Percentiles rank a stretch among this genome's conserved stretches.
Evolutionary conservation across 2,888 invertebrate species (phyloP).

Genomic region (Chaitophorus viminalis): DNA sequence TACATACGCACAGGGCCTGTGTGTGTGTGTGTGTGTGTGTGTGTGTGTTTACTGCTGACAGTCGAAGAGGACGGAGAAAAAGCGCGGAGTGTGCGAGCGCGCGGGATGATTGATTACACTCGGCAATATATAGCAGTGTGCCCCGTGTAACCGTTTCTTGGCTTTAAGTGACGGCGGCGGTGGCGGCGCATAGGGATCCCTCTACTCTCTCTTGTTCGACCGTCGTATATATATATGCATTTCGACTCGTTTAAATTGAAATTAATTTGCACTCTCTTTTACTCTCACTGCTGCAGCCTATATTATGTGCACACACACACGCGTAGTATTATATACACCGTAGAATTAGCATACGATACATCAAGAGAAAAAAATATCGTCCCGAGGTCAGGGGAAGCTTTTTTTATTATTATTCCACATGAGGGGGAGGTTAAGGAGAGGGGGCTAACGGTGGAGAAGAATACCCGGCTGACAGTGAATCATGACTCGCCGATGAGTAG

Average conservation of each 20-base stretch:
- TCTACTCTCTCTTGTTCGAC: neutral
- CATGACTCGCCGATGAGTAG: conserved; percentile 59
- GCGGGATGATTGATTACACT: conserved; percentile 58
- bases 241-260: conserved; percentile 62
- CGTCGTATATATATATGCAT: neutral
- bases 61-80: conserved; percentile 26
- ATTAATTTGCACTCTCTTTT: conserved; percentile 60
- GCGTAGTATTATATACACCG: neutral
- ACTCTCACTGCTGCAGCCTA: neutral
- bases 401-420: neutral
- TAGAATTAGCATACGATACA: conserved; percentile 49
- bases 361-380: conserved; percentile 28
- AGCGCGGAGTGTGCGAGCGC: conserved; percentile 25
- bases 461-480: conserved; percentile 54
- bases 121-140: neutral
- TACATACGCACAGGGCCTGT: neutral
- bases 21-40: neutral
- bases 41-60: conserved; percentile 22
- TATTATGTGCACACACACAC: neutral
- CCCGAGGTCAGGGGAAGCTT: conserved; percentile 44
- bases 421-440: too few species aligned
- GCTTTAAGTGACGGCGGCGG: conserved; percentile 59
- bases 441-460: neutral
- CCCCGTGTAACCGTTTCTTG: conserved; percentile 58
- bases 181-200: conserved; percentile 46